These are phyloP conservation scores for Formica selysi DNA, from an alignment of 1,140 invertebrate species.

Conservation along the genomic window DNA sequence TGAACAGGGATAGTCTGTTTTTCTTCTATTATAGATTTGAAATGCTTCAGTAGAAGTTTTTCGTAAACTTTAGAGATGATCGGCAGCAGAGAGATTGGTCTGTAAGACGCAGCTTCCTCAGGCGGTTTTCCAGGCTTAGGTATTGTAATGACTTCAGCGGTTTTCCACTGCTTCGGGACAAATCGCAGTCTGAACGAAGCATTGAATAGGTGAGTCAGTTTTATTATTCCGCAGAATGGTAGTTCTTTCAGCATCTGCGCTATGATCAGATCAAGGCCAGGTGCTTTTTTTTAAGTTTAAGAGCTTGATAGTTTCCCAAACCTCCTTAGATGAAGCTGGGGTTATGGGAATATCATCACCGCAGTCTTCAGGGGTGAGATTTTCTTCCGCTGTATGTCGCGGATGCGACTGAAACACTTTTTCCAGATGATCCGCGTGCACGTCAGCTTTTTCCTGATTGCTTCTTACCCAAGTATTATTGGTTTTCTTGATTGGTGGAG, in stretches of 20 bases:
- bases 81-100: conserved; percentile 62
- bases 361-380: neutral
- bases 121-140: conserved; percentile 54
- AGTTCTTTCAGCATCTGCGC: conserved; percentile 73
- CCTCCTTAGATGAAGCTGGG: neutral
- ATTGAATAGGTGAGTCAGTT: conserved; percentile 72
- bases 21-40: neutral
- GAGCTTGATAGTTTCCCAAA: neutral
- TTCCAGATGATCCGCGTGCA: neutral
- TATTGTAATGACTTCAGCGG: conserved; percentile 66
- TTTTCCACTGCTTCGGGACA: conserved; percentile 75
- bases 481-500: neutral
- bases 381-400: neutral
- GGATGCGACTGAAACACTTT: neutral
- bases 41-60: conserved; percentile 29
- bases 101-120: conserved; percentile 34
- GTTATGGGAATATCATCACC: neutral
- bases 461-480: neutral
- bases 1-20: neutral
- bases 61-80: conserved; percentile 39
- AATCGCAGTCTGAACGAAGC: conserved; percentile 59
- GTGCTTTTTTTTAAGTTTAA: conserved; percentile 70
- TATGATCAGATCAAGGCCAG: conserved; percentile 73
- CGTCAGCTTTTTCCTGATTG: neutral
- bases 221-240: conserved; percentile 61